Base-by-base conservation (phyloP, 53 echinoderm and acorn worm species). In the Arbacia lixula region DNA sequence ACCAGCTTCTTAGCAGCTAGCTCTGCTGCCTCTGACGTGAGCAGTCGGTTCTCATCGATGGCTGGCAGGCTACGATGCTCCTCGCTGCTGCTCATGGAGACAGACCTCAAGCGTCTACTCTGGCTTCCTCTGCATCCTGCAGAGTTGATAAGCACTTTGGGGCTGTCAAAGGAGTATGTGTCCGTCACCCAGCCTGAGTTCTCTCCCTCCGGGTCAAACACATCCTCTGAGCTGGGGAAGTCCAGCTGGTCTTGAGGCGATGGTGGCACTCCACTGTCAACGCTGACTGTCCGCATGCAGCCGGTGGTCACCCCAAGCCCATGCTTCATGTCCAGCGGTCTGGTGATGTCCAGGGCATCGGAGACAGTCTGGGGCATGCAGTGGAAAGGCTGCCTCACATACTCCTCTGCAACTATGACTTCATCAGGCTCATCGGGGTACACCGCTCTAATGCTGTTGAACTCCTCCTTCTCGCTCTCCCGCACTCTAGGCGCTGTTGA, bases 261-360 rank as follows among this genome's bases (percentile, higher is more conserved):
- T 24, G 82, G 46, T 20, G 82, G 82, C 17, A 81, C 82, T 43
- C 82, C 82, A 22, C 82, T 81, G 62, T 81, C 82, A 61, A 49
- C 62, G 49, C 82, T 81, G 14, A 81, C n/a, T 19, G 82, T 63
- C 21, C 82, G 37, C 19, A 17, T 8, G 1, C 36, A 63, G 8
- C 37, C 50, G 38, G 62, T 11, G 28, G 62, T 81, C 5, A 46
- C 40, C 0, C 37, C 58, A 36, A 53, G 12, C 14, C 32, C 77
- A 37, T 27, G 5, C 21, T 74, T 74, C 14, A 69, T 42, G 43
- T 69, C 27, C 10, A 69, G 22, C 0, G 43, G 43, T 27, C 31
- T 21, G 5, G 53, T 52, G 1, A 74, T 4, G 20, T 42, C 17
- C 9, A 19, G 32, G 1, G 5, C 34, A 30, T 6, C 4, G 33